Percentiles rank a stretch among this genome's conserved stretches.
These are phyloP conservation scores for Hydrophis major DNA, from an alignment of 2,797 vertebrate genomes.

Conservation along the genomic window DNA sequence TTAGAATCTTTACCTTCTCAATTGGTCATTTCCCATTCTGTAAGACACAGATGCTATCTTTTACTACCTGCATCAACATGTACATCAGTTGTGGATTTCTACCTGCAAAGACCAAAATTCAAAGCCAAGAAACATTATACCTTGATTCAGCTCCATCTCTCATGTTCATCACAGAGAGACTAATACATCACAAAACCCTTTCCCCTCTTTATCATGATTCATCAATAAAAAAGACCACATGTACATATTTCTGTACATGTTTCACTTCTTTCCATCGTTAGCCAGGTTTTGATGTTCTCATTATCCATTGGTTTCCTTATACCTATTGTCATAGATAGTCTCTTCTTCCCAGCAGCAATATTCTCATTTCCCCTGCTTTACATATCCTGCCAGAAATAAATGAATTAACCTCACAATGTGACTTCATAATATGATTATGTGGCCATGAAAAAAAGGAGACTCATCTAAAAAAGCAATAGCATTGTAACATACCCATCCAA, in stretches of 20 bases:
- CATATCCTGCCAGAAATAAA: background rate
- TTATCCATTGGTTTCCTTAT: background rate
- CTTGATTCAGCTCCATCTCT: background rate
- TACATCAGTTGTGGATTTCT: background rate
- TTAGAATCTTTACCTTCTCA: background rate
- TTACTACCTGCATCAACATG: background rate
- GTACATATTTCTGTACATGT: background rate
- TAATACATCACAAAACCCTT: background rate
- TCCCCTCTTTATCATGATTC: background rate
- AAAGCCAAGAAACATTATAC: background rate
- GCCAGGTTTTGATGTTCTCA: background rate
- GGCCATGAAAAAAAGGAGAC: constrained; percentile 9
- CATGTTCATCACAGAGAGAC: background rate
- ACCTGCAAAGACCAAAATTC: background rate
- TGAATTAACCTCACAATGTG: background rate
- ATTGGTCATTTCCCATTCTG: background rate
- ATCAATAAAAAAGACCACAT: background rate
- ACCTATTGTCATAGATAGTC: accelerated
- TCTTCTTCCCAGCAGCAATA: background rate
- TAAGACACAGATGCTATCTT: background rate
- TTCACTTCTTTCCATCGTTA: background rate
- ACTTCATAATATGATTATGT: background rate
- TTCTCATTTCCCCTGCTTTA: background rate
- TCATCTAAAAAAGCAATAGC: background rate
- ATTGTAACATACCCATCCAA: background rate